Percentiles rank a stretch among this genome's conserved stretches.
phyloP scores from a whole-genome alignment of 2,113 vertebrate genomes.

The Pardalotus punctatus region DNA sequence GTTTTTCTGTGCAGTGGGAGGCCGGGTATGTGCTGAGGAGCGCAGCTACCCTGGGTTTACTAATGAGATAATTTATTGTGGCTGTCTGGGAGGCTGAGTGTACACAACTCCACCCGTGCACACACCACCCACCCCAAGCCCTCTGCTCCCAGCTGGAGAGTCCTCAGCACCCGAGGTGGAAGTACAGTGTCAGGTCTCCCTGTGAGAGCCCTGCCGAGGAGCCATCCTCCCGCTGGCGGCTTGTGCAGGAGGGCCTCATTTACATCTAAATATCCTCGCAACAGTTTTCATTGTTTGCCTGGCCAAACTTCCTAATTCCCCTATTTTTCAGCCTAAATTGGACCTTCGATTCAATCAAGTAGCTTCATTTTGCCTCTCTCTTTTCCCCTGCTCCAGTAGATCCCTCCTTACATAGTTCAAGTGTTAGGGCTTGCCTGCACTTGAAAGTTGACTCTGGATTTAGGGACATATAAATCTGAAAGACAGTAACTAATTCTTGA shows the following conservation, averaged over 20 bases:
- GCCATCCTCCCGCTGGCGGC: fast-evolving
- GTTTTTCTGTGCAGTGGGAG: constrained; percentile 26
- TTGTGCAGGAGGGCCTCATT: not conserved
- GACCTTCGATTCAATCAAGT: not conserved
- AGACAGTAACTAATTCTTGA: not conserved
- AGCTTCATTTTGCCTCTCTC: not conserved
- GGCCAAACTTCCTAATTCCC: not conserved
- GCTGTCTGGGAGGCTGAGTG: constrained; percentile 2
- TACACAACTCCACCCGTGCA: not conserved
- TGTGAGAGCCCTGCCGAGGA: not conserved
- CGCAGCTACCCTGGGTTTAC: not conserved
- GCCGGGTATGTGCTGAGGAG: not conserved
- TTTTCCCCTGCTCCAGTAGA: not conserved
- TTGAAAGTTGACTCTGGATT: not conserved
- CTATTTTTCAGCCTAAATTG: not conserved
- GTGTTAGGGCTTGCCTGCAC: not conserved
- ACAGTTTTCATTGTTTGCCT: not conserved
- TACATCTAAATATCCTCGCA: not conserved
- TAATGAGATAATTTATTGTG: constrained; percentile 41
- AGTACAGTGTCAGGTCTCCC: not conserved
- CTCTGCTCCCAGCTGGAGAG: not conserved
- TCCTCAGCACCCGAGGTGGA: not conserved
- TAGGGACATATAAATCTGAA: not conserved
- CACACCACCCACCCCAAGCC: not conserved
- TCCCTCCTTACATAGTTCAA: not conserved